Conservation (phyloP, 2,888 invertebrate species). For the Chydorus sphaericus region DNA sequence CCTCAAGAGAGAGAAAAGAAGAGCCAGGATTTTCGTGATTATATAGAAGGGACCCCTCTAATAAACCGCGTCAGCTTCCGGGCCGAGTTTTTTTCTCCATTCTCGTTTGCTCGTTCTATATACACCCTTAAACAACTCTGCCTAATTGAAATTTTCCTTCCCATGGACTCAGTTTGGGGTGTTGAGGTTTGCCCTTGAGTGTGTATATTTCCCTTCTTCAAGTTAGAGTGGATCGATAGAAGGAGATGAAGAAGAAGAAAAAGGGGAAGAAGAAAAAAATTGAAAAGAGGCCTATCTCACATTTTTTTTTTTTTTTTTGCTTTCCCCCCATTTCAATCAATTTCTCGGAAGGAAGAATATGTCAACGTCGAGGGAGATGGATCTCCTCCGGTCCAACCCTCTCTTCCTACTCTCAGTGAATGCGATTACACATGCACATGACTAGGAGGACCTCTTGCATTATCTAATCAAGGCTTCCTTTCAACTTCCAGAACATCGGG, state of each 20-base stretch:
- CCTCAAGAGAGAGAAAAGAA: neutral
- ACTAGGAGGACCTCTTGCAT: too few species aligned
- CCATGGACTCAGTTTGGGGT: neutral
- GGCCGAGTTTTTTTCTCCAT: neutral
- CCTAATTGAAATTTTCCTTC: too few species aligned
- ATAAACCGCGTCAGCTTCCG: slow-evolving; percentile 5
- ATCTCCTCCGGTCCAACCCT: neutral
- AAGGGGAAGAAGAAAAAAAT: too few species aligned
- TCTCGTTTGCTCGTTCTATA: too few species aligned
- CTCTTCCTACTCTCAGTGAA: neutral
- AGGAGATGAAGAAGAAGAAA: too few species aligned
- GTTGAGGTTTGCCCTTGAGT: neutral
- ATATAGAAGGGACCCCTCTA: slow-evolving; percentile 1
- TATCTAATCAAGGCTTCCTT: too few species aligned
- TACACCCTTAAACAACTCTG: too few species aligned
- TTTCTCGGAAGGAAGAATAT: too few species aligned
- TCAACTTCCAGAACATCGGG: too few species aligned
- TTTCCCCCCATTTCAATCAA: neutral
- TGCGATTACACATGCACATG: neutral
- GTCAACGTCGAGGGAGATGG: neutral
- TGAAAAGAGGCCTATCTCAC: too few species aligned
- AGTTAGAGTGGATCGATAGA: too few species aligned
- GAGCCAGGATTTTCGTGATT: neutral
- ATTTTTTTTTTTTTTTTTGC: neutral
- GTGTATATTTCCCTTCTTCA: too few species aligned